phyloP scores from a whole-genome alignment of 2,797 vertebrate genomes.

The Oreortyx pictus region DNA sequence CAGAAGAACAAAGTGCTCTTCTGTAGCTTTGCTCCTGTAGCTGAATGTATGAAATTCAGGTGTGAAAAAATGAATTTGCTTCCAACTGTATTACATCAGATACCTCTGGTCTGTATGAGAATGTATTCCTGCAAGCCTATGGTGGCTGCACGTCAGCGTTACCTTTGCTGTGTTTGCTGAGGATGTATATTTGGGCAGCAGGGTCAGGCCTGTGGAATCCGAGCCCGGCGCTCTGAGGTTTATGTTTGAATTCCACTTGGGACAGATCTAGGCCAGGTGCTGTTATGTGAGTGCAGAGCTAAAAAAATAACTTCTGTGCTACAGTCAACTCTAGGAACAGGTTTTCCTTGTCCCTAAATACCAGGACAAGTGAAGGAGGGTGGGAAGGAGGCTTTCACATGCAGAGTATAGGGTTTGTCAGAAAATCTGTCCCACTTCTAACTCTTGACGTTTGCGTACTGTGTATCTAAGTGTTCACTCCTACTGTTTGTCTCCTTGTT shows the following conservation, averaged over 20 bases:
- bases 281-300: neutral
- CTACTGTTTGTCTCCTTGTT: neutral
- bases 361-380: neutral
- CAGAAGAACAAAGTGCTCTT: neutral
- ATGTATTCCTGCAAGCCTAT: neutral
- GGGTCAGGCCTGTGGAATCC: conserved; percentile 6
- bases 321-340: neutral
- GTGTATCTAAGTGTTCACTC: rapidly evolving
- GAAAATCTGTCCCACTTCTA: neutral
- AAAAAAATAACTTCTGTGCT: conserved; percentile 3
- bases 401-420: rapidly evolving
- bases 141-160: neutral
- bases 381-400: neutral
- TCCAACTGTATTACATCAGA: rapidly evolving
- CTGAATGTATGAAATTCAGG: neutral
- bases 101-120: neutral
- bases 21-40: neutral
- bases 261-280: conserved; percentile 23
- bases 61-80: neutral
- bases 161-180: neutral
- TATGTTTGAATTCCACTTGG: conserved; percentile 20
- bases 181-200: neutral
- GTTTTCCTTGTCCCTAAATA: neutral
- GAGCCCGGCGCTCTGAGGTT: neutral
- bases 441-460: neutral